A percentile compares a stretch with the other conserved stretches of the same genome.
phyloP scores from a whole-genome alignment of 2,797 vertebrate genomes.

The Chlorospingus semifuscus region DNA sequence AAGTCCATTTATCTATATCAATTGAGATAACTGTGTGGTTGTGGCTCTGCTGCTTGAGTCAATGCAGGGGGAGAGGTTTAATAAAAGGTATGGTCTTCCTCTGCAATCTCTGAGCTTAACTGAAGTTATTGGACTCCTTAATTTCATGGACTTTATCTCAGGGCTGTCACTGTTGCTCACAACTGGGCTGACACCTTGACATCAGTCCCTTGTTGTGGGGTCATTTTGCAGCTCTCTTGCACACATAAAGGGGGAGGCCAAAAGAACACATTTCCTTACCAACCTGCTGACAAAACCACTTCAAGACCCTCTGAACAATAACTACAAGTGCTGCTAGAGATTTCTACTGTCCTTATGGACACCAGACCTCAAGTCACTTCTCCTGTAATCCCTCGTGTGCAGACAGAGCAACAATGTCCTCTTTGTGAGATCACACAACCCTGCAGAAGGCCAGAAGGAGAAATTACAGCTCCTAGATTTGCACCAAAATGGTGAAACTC shows the following conservation, averaged over 20 bases:
- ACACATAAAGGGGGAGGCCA: background rate
- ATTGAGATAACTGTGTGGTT: background rate
- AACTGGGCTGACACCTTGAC: accelerated
- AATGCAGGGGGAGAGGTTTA: background rate
- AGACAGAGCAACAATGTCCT: background rate
- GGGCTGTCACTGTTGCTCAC: background rate
- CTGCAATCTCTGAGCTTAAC: background rate
- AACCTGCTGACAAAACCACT: background rate
- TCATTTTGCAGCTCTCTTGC: background rate
- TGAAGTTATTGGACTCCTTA: background rate
- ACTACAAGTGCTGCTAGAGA: background rate
- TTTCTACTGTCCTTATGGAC: background rate
- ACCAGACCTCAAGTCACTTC: background rate
- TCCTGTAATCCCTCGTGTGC: accelerated
- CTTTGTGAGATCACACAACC: background rate
- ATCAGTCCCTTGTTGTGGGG: background rate
- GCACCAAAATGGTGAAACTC: background rate
- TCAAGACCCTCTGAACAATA: background rate
- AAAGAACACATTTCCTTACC: background rate
- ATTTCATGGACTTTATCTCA: background rate
- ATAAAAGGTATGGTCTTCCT: background rate
- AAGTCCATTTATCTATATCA: background rate
- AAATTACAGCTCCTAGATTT: background rate
- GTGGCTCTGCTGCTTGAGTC: background rate
- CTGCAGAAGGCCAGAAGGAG: background rate